phyloP scores from a whole-genome alignment of 2,888 invertebrate species.

The Hecatera dysodea region DNA sequence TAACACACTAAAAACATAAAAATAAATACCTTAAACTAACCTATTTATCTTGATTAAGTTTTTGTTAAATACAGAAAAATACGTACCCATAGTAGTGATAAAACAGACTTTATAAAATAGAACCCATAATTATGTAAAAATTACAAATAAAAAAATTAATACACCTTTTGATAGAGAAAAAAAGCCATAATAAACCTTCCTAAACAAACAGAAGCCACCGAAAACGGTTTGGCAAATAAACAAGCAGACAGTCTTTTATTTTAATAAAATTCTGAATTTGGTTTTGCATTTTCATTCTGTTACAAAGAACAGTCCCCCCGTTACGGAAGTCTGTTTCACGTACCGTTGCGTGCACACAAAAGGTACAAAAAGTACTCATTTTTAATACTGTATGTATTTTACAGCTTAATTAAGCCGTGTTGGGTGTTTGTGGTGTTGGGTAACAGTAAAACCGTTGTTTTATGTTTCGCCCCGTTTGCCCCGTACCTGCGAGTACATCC shows the following conservation, averaged over 20 bases:
- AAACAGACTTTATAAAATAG: too few relatives aligned
- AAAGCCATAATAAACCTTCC: slow-evolving; percentile 1
- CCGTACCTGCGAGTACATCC: not conserved
- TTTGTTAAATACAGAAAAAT: too few relatives aligned
- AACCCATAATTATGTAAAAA: too few relatives aligned
- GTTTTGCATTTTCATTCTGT: slow-evolving; percentile 32
- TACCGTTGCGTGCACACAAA: slow-evolving; percentile 43
- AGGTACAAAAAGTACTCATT: slow-evolving; percentile 39
- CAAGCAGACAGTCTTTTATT: not conserved
- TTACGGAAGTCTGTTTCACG: slow-evolving; percentile 33
- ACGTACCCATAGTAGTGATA: too few relatives aligned
- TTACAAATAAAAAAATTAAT: not conserved
- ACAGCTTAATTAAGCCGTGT: slow-evolving; percentile 60
- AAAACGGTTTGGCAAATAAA: slow-evolving; percentile 4
- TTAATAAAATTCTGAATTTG: slow-evolving; percentile 24
- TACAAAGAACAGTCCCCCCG: slow-evolving; percentile 19
- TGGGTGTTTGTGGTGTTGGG: slow-evolving; percentile 43
- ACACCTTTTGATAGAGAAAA: too few relatives aligned
- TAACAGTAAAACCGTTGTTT: slow-evolving; percentile 50
- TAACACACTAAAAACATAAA: too few relatives aligned
- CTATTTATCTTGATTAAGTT: too few relatives aligned
- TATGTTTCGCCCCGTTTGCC: slow-evolving; percentile 26
- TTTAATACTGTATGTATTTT: slow-evolving; percentile 51
- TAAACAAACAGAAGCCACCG: not conserved
- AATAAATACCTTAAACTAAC: too few relatives aligned